Base-by-base conservation (phyloP, 2,113 vertebrate species). In the Coreoperca whiteheadi region DNA sequence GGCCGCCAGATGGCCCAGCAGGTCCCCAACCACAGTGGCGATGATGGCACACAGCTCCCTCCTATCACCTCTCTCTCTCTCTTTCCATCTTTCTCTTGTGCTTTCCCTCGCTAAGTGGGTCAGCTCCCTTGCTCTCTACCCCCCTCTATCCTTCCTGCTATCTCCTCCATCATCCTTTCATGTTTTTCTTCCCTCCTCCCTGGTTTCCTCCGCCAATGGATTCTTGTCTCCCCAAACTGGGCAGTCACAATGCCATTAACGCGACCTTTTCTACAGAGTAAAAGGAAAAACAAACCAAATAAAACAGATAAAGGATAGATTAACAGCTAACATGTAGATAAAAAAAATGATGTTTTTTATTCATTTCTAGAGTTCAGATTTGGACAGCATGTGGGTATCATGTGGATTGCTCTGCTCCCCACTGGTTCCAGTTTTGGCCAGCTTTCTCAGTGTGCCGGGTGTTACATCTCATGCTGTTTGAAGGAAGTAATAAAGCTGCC, bases 1-100 rank as follows among this genome's bases (percentile, higher is more conserved):
- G 64, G 78, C 87, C 41, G 74, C 88, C 94, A 96, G 95, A 95
- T 95, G 94, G 95, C 87, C 87, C 93, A 93, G 94, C 90, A 83
- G 77, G 94, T 83, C 79, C 89, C 91, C 88, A 83, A 89, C 87
- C 92, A 75, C 91, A 85, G 86, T 57, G 74, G 76, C 32, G 63
- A 84, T 54, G 70, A 86, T 84, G 89, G 83, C 87, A 77, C 85
- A 77, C 77, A 63, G 79, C 87, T 89, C 79, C 81, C 66, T 77
- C 70, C 79, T 64, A 72, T 86, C 87, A 85, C 86, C 84, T 79
- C 88, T 46, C 82, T 81, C 76, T 70, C 68, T 66, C 20, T 68
- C 37, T 23, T 65, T 54, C 66, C 39, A 23, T 74, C 77, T 73
- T 77, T 77, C 75, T 67, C 64, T 75, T 43, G 46, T 41, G 46